Conservation (phyloP, 2,113 vertebrate genomes). For the Chrysochloris asiatica region DNA sequence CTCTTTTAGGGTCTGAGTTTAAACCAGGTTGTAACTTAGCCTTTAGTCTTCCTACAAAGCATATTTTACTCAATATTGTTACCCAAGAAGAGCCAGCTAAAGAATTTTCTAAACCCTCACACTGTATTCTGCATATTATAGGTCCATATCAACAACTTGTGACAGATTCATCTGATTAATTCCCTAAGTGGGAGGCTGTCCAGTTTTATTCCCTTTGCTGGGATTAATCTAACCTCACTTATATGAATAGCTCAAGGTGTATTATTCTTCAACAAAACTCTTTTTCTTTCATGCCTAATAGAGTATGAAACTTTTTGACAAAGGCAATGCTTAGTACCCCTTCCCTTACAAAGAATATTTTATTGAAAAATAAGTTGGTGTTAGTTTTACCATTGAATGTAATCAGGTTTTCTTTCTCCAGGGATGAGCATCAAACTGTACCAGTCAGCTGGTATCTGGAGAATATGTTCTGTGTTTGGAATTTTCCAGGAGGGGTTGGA, state of each 20-base stretch:
- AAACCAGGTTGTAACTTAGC: too few relatives aligned
- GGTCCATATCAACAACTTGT: too few relatives aligned
- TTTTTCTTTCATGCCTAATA: neutral
- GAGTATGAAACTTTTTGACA: neutral
- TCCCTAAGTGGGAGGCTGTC: too few relatives aligned
- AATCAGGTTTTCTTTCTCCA: neutral
- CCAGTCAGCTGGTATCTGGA: conserved; percentile 3
- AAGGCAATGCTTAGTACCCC: neutral
- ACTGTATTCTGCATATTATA: too few relatives aligned
- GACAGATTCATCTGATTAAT: too few relatives aligned
- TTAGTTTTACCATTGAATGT: neutral
- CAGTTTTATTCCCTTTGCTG: too few relatives aligned
- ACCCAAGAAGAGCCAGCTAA: too few relatives aligned
- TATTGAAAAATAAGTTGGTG: conserved; percentile 35
- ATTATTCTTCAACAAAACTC: neutral
- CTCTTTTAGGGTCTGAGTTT: too few relatives aligned
- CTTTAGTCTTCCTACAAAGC: too few relatives aligned
- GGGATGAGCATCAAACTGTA: neutral
- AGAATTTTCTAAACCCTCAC: too few relatives aligned
- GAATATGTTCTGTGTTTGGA: conserved; percentile 45
- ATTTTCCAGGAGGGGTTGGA: conserved; percentile 61
- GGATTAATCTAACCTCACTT: too few relatives aligned
- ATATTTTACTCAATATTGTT: too few relatives aligned
- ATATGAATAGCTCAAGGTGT: neutral
- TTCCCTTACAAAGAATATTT: neutral